Base-by-base conservation (phyloP, 2,888 invertebrate genomes). In the Cheiracanthium punctorium region DNA sequence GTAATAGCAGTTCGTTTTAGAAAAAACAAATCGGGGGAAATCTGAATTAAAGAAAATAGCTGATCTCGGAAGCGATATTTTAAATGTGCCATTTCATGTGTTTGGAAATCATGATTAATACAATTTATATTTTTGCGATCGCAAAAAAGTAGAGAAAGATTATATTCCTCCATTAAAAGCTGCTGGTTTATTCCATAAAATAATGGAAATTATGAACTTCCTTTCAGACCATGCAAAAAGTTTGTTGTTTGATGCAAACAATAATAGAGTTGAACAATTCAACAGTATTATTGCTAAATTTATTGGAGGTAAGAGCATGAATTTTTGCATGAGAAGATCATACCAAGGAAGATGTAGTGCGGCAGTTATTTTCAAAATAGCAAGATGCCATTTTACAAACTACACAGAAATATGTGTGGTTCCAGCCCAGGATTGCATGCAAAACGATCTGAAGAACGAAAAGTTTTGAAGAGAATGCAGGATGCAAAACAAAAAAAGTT, bases 241-340 rank as follows among this genome's bases (percentile, higher is more conserved):
- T 14, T 32, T 73, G 8, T 10, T 80, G 4, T 67, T 33, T 52
- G 33, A 43, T 5, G 41, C 48, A 0, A 80, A 80, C 33, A 80
- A 67, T 20, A 74, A 80, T 24, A 24, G 24, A 17, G 73, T 80
- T 17, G 67, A 74, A 24, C 80, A 80, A 1, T 80, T 80, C 33
- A 32, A 69, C 29, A 43, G 28, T 20, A 33, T 73, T 17, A 52
- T 58, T 32, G 58, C 37, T 12, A 80, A 80, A 28, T 58, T 58
- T 33, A 24, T 58, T 28, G 52, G 79, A 58, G 58, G 70, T 1
- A 79, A 52, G 17, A 0, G 37, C 14, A 70, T 79, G 0, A 71
- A 79, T 37, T 79, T 43, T 48, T 67, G 29, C 20, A n/a, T 30
- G 0, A 20, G 29, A 37, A 5, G 41, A 37, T 7, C 7, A 4